A percentile compares a stretch with the other conserved stretches of the same genome.
phyloP scores from a whole-genome alignment of 2,113 vertebrate genomes.

The Menura novaehollandiae region DNA sequence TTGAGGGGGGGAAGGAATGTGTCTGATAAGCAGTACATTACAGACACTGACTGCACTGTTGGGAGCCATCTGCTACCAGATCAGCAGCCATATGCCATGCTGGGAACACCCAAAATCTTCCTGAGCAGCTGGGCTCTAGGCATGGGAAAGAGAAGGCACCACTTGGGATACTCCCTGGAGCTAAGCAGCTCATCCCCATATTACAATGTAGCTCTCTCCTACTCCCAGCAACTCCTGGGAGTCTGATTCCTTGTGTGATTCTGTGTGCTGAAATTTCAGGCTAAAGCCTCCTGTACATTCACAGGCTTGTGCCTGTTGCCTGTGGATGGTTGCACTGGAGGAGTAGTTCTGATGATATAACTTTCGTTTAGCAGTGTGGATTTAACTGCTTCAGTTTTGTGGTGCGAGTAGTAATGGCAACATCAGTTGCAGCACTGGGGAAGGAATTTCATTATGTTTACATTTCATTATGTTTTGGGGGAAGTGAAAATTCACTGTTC shows the following conservation, averaged over 20 bases:
- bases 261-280: neutral
- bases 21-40: neutral
- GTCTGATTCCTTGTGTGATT: neutral
- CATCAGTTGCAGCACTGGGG: neutral
- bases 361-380: neutral
- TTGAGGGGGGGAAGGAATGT: fast-evolving
- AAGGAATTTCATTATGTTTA: neutral
- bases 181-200: neutral
- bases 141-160: neutral
- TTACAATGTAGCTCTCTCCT: neutral
- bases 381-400: neutral
- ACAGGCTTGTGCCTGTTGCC: neutral
- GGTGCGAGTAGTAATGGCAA: neutral
- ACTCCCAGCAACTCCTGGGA: neutral
- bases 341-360: neutral
- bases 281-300: neutral
- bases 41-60: neutral
- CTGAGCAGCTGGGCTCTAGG: neutral
- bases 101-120: neutral
- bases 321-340: neutral
- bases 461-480: neutral
- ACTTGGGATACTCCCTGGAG: neutral
- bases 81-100: neutral
- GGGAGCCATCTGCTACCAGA: neutral
- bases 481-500: neutral